Evolutionary conservation across 2,113 vertebrate genomes (phyloP).

Genomic region (Turdus rufiventris): DNA sequence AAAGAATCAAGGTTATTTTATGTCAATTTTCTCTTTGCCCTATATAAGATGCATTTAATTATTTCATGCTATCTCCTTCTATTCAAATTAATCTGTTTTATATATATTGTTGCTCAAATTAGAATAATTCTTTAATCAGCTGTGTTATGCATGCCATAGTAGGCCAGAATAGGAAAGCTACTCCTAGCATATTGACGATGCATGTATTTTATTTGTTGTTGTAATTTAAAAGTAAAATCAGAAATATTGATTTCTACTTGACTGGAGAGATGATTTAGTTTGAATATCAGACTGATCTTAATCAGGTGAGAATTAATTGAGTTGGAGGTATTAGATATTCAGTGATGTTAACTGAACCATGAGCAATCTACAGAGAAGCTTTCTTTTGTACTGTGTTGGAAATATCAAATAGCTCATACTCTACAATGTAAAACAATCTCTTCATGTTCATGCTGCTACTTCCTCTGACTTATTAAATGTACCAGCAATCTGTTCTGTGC

Average conservation of each 20-base stretch:
- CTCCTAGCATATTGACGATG: constrained; percentile 67
- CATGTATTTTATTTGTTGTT: constrained; percentile 77
- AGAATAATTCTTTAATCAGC: constrained; percentile 84
- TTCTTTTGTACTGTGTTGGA: constrained; percentile 76
- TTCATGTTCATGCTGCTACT: constrained; percentile 66
- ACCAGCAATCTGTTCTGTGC: constrained; percentile 61
- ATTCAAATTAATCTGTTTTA: constrained; percentile 78
- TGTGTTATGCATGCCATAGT: constrained; percentile 73
- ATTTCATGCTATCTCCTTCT: constrained; percentile 70
- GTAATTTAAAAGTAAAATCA: constrained; percentile 97
- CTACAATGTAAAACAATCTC: constrained; percentile 65
- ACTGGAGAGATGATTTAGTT: constrained; percentile 92
- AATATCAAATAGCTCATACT: constrained; percentile 74
- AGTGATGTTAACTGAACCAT: constrained; percentile 86
- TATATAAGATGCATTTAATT: constrained; percentile 78
- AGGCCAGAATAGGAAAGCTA: constrained; percentile 75
- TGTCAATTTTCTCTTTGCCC: constrained; percentile 78
- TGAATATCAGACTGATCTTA: constrained; percentile 84
- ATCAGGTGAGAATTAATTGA: constrained; percentile 93
- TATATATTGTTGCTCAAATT: constrained; percentile 78
- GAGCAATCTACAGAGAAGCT: constrained; percentile 81
- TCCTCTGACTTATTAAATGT: constrained; percentile 74
- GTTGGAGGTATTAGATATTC: constrained; percentile 89
- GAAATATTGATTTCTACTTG: constrained; percentile 89
- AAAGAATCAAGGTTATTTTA: constrained; percentile 69